phyloP scores from a whole-genome alignment of 2,797 vertebrate species.

The Ambastaia sidthimunki region DNA sequence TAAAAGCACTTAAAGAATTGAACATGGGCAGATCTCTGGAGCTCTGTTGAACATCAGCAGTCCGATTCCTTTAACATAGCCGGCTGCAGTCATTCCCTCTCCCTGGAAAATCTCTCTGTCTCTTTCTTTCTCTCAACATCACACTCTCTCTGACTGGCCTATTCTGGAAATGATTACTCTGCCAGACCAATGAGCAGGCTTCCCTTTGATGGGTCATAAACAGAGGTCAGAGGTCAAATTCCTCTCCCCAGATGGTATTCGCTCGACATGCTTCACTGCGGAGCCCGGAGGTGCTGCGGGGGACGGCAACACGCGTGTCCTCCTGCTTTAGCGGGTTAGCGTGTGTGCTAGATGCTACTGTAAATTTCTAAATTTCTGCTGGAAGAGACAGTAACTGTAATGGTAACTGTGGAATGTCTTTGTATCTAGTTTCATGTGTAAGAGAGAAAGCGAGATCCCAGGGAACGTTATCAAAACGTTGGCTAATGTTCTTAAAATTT shows the following conservation, averaged over 20 bases:
- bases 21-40: constrained; percentile 40
- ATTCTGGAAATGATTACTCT: constrained; percentile 58
- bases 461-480: too few species aligned
- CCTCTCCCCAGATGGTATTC: constrained; percentile 75
- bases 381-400: background rate
- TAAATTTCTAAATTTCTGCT: constrained; percentile 6
- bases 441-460: constrained; percentile 17
- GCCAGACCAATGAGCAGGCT: constrained; percentile 49
- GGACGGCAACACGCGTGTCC: constrained; percentile 22
- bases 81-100: constrained; percentile 17
- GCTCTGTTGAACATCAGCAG: constrained; percentile 53
- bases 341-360: constrained; percentile 25
- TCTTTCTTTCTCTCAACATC: constrained; percentile 33
- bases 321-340: constrained; percentile 14
- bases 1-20: constrained; percentile 22
- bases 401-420: background rate
- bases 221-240: constrained; percentile 72
- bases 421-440: constrained; percentile 8
- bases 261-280: constrained; percentile 52
- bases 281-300: constrained; percentile 24
- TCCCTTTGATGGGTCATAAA: constrained; percentile 64
- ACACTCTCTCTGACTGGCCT: constrained; percentile 30
- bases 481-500: too few species aligned
- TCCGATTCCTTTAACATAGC: constrained; percentile 49
- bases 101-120: constrained; percentile 44